Percentiles rank a stretch among this genome's conserved stretches.
Evolutionary conservation across 2,797 vertebrate genomes (phyloP).

Genomic region (Urosaurus nigricauda): DNA sequence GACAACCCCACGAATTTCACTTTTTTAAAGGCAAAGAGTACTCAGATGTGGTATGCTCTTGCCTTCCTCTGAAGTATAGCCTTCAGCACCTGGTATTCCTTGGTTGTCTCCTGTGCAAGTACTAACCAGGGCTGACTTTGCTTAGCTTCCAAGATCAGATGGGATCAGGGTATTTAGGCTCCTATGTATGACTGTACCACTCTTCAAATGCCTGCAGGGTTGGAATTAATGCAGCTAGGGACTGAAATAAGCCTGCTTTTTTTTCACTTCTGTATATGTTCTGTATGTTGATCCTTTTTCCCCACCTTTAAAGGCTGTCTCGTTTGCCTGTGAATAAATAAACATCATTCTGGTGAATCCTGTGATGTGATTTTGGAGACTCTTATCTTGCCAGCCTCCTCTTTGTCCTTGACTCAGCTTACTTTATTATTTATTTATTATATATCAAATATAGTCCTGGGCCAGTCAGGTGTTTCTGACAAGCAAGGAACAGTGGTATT

Average conservation of each 20-base stretch:
- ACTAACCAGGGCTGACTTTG: too few relatives aligned
- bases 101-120: too few relatives aligned
- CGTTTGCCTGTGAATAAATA: background rate
- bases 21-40: too few relatives aligned
- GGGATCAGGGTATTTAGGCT: too few relatives aligned
- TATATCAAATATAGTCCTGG: background rate
- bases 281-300: background rate
- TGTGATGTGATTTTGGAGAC: background rate
- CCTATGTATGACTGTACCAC: too few relatives aligned
- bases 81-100: too few relatives aligned
- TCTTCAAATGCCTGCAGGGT: background rate
- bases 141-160: too few relatives aligned
- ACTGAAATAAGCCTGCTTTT: background rate
- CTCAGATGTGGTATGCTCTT: too few relatives aligned
- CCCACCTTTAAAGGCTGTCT: background rate
- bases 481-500: background rate
- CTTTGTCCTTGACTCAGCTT: background rate
- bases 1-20: too few relatives aligned
- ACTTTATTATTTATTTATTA: background rate
- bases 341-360: background rate
- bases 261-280: background rate
- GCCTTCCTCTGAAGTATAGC: too few relatives aligned
- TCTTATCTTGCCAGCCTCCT: background rate
- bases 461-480: background rate
- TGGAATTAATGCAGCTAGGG: background rate